A percentile compares a stretch with the other conserved stretches of the same genome.
Evolutionary conservation across 2,888 invertebrate species (phyloP).

Genomic region (Eupithecia exiguata): DNA sequence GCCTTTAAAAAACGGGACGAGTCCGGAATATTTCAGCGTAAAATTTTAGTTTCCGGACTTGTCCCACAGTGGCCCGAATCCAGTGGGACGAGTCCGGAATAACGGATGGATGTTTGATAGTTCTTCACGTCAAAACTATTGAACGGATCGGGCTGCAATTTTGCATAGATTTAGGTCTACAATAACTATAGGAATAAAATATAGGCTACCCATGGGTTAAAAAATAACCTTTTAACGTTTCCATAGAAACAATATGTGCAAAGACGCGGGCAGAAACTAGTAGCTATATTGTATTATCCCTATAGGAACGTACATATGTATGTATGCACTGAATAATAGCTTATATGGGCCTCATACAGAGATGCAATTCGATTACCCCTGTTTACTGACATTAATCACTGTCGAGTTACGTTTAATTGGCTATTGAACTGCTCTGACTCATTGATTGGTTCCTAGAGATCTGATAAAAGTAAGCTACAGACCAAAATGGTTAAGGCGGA

Average conservation of each 20-base stretch:
- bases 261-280: neutral
- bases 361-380: slow-evolving; percentile 39
- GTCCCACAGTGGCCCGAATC: no score
- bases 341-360: neutral
- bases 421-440: slow-evolving; percentile 36
- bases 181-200: neutral
- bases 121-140: neutral
- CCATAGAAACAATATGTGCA: neutral
- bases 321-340: neutral
- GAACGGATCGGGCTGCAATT: neutral
- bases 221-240: neutral
- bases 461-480: neutral
- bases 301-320: neutral
- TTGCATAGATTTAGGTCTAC: neutral
- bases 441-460: slow-evolving; percentile 24
- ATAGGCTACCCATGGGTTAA: neutral
- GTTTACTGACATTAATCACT: slow-evolving; percentile 37
- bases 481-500: neutral
- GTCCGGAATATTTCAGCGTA: no score
- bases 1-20: no score
- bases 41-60: no score
- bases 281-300: neutral
- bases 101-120: neutral
- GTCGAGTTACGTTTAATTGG: slow-evolving; percentile 37
- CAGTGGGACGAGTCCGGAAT: no score